Percentiles rank a stretch among this genome's conserved stretches.
Evolutionary conservation across 2,888 invertebrate genomes (phyloP).

Genomic region (Drosophila gaucha): DNA sequence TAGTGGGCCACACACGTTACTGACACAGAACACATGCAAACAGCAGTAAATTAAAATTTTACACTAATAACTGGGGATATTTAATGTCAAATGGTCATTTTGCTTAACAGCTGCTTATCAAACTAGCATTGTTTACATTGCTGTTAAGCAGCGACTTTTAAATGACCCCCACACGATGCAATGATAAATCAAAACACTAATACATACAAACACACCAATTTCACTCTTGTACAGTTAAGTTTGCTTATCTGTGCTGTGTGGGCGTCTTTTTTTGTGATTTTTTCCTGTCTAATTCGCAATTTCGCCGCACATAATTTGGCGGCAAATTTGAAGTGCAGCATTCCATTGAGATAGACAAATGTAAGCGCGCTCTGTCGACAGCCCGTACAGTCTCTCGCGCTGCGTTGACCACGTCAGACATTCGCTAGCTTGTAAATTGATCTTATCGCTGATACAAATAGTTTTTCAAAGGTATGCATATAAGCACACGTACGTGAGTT

Average conservation of each 20-base stretch:
- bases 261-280: conserved; percentile 4
- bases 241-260: conserved; percentile 3
- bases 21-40: too few relatives aligned
- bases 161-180: not conserved
- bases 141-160: not conserved
- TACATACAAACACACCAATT: not conserved
- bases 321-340: conserved; percentile 32
- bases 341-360: not conserved
- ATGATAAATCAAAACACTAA: not conserved
- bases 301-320: conserved; percentile 6
- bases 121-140: too few relatives aligned
- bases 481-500: not conserved
- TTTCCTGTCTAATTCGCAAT: not conserved
- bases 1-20: conserved; percentile 2
- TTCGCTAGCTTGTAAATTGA: conserved; percentile 14
- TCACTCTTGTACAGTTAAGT: not conserved
- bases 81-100: not conserved
- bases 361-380: too few relatives aligned
- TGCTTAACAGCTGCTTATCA: not conserved
- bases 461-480: not conserved
- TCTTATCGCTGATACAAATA: conserved; percentile 19
- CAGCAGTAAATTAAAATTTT: too few relatives aligned
- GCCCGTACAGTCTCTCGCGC: conserved; percentile 6
- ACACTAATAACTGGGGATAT: too few relatives aligned
- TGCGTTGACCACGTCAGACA: conserved; percentile 32